Evolutionary conservation across 37 sponge, comb jelly and placozoan species (phyloP).

Genomic region (Bolinopsis microptera): DNA sequence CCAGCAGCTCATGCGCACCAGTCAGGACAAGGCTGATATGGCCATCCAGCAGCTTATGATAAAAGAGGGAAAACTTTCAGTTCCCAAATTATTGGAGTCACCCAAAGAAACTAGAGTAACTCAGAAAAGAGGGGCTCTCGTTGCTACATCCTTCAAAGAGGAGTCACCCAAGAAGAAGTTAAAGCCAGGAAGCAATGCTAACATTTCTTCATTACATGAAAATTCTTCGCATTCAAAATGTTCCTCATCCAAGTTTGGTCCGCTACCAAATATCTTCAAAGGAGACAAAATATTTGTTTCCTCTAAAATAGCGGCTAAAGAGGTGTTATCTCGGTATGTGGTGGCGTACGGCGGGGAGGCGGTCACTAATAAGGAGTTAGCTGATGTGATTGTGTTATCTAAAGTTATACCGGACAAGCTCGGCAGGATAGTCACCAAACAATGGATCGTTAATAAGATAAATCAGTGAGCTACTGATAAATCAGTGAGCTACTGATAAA

Average conservation of each 20-base stretch:
- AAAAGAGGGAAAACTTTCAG: slow-evolving; percentile 36
- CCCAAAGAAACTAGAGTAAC: neutral
- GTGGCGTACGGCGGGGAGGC: slow-evolving; percentile 67
- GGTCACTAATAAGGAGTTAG: neutral
- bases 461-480: no score
- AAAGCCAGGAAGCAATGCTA: neutral
- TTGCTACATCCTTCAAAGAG: neutral
- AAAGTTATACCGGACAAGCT: neutral
- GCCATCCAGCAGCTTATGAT: slow-evolving; percentile 43
- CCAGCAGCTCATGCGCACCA: slow-evolving; percentile 68
- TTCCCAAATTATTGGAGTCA: neutral
- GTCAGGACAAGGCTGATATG: slow-evolving; percentile 52
- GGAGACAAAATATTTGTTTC: slow-evolving; percentile 56
- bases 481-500: no score
- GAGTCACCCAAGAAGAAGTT: neutral
- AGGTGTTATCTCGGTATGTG: slow-evolving; percentile 11
- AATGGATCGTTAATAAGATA: slow-evolving; percentile 18
- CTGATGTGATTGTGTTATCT: neutral
- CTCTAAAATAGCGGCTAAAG: slow-evolving; percentile 19
- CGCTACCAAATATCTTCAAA: slow-evolving; percentile 45
- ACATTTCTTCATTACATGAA: neutral
- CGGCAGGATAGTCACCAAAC: slow-evolving; percentile 6
- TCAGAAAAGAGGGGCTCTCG: neutral
- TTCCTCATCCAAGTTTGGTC: neutral
- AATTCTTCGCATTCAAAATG: no score